Base-by-base conservation (phyloP, 2,113 vertebrate genomes). In the Sturnus vulgaris region DNA sequence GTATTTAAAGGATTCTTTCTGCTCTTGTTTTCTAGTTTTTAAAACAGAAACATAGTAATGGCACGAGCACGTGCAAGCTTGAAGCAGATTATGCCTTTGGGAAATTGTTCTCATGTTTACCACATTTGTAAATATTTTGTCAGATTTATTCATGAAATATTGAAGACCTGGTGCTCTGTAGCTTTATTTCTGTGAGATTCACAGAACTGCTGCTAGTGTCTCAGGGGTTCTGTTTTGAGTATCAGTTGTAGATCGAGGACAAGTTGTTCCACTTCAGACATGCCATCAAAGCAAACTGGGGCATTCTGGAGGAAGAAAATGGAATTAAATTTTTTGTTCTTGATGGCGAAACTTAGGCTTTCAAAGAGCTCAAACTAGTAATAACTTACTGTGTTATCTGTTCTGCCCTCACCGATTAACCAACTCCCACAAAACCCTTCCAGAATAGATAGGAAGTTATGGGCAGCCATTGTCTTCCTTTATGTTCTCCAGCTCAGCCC, bases 261-360 rank as follows among this genome's bases (percentile, higher is more conserved):
- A 90, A 73, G 39, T 95, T 88, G 92, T 81, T 95, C 94, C 12
- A 22, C 78, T 93, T 96, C 31, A 93, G 76, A 88, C 8, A 1
- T 91, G 93, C 83, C 88, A 93, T 86, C 80, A 95, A 86, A 95
- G 95, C 90, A 93, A 96, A 96, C 71, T 97, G 89, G 93, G 93
- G 21, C 96, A 95, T 25, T 72, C 78, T 78, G 47, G 52, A 88
- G 79, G 56, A 80, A 68, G 68, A 78, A 94, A 88, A 70, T 15
- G 6, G 60, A 89, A 86, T 81, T 18, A 75, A 55, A 5, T 70
- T 42, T 95, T 94, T 84, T 66, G 6, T 40, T 86, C 28, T 80
- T 1, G 2, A 35, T 55, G 15, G 14, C 55, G 82, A 86, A 81
- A 49, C 64, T 69, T 86, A 81, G 75, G 44, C 64, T 96, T 92